Evolutionary conservation across 2,888 invertebrate genomes (phyloP).

Genomic region (Synergus umbraculus): DNA sequence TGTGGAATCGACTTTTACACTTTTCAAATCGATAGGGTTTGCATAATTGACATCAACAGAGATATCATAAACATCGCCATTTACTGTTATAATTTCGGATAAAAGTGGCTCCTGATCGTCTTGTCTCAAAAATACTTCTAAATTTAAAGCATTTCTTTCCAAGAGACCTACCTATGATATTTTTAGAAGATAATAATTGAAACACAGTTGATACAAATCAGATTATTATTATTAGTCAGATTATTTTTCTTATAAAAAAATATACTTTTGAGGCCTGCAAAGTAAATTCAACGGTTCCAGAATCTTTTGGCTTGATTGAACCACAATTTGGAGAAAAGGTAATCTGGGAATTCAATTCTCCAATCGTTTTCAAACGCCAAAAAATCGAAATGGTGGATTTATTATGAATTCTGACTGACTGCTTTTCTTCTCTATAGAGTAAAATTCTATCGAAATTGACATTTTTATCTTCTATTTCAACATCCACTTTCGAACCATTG

Average conservation of each 20-base stretch:
- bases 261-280: conserved; percentile 61
- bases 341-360: conserved; percentile 73
- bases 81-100: conserved; percentile 76
- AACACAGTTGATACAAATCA: not conserved
- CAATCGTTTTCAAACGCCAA: conserved; percentile 79
- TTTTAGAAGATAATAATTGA: not conserved
- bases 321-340: conserved; percentile 55
- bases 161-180: conserved; percentile 46
- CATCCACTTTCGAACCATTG: conserved; percentile 79
- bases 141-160: conserved; percentile 49
- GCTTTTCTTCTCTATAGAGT: conserved; percentile 78
- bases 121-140: conserved; percentile 76
- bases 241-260: not conserved
- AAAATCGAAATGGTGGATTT: conserved; percentile 80
- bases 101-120: conserved; percentile 78
- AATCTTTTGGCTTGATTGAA: conserved; percentile 53
- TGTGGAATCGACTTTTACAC: conserved; percentile 80
- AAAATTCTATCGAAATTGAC: conserved; percentile 80
- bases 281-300: conserved; percentile 58
- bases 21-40: conserved; percentile 80
- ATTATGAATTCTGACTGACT: conserved; percentile 79
- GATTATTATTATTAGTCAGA: not conserved
- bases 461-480: conserved; percentile 75
- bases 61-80: conserved; percentile 82
- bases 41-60: conserved; percentile 79